These are phyloP conservation scores for Spongilla lacustris DNA, from an alignment of 37 sponge, comb jelly and placozoan species.

Conservation along the genomic window DNA sequence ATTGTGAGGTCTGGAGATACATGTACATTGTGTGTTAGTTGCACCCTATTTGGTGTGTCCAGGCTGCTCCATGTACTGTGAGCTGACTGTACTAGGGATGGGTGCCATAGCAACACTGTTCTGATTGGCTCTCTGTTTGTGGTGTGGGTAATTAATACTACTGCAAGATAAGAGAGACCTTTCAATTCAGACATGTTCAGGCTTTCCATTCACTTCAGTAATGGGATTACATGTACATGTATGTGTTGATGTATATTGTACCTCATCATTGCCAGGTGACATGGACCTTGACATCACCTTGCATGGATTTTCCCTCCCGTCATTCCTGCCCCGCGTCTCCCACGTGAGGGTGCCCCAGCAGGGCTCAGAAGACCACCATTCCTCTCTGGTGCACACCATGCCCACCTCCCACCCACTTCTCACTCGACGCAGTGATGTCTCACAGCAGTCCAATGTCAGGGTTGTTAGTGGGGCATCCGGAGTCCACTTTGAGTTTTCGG, in stretches of 20 bases:
- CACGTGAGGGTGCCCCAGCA: slow-evolving; percentile 45
- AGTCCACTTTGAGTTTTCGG: not conserved
- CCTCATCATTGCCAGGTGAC: slow-evolving; percentile 14
- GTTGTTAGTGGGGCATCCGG: slow-evolving; percentile 2
- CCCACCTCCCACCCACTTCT: slow-evolving; percentile 60
- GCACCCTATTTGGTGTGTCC: no score
- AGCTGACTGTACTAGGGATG: slow-evolving; percentile 55
- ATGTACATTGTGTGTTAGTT: not conserved
- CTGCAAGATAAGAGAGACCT: no score
- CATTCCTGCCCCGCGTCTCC: slow-evolving; percentile 44
- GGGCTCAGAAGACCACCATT: not conserved
- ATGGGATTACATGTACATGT: no score
- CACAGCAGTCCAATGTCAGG: slow-evolving; percentile 30
- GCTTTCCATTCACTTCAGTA: no score
- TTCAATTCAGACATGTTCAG: no score
- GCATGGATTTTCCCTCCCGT: slow-evolving; percentile 11
- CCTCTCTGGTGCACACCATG: not conserved
- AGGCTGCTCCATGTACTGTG: not conserved
- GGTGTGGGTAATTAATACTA: no score
- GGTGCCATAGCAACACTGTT: slow-evolving; percentile 23
- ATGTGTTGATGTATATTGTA: no score
- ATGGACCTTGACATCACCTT: slow-evolving; percentile 19
- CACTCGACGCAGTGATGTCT: slow-evolving; percentile 9
- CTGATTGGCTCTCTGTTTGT: not conserved
- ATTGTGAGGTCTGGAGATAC: no score